A percentile compares a stretch with the other conserved stretches of the same genome.
These are phyloP conservation scores for Lysiphlebus fabarum DNA, from an alignment of 1,140 invertebrate species.

Conservation along the genomic window DNA sequence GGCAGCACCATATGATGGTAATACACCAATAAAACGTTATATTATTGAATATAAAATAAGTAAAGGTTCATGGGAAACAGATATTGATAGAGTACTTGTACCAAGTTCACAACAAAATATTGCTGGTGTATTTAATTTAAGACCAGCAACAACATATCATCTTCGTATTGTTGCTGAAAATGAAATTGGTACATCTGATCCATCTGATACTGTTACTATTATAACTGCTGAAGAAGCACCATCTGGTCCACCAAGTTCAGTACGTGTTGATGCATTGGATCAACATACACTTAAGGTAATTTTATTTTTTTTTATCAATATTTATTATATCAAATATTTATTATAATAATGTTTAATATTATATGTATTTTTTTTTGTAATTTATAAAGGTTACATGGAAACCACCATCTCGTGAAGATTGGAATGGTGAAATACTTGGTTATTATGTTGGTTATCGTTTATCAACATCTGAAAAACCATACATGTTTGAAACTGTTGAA, in stretches of 20 bases:
- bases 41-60: slow-evolving; percentile 90
- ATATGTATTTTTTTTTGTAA: too few species aligned
- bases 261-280: slow-evolving; percentile 86
- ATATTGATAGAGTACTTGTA: slow-evolving; percentile 80
- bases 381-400: slow-evolving; percentile 73
- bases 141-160: slow-evolving; percentile 89
- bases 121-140: slow-evolving; percentile 82
- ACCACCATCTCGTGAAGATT: slow-evolving; percentile 80
- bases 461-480: slow-evolving; percentile 84
- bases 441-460: slow-evolving; percentile 89
- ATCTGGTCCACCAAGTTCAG: slow-evolving; percentile 75
- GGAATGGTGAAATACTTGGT: slow-evolving; percentile 90
- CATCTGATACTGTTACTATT: slow-evolving; percentile 88
- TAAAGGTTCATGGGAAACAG: slow-evolving; percentile 79
- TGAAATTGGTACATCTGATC: slow-evolving; percentile 86
- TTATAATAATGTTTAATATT: slow-evolving; percentile 5
- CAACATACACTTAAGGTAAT: slow-evolving; percentile 83
- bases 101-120: slow-evolving; percentile 78
- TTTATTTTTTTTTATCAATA: neutral
- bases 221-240: slow-evolving; percentile 94
- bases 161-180: slow-evolving; percentile 92
- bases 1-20: slow-evolving; percentile 92
- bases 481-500: slow-evolving; percentile 88
- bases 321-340: neutral
- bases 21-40: slow-evolving; percentile 89